Evolutionary conservation across 30 jellyfish, hydroid and myxozoan species (phyloP), one percentile per base, ranked within the genome.

Genomic region (Chironex yamaguchii): DNA sequence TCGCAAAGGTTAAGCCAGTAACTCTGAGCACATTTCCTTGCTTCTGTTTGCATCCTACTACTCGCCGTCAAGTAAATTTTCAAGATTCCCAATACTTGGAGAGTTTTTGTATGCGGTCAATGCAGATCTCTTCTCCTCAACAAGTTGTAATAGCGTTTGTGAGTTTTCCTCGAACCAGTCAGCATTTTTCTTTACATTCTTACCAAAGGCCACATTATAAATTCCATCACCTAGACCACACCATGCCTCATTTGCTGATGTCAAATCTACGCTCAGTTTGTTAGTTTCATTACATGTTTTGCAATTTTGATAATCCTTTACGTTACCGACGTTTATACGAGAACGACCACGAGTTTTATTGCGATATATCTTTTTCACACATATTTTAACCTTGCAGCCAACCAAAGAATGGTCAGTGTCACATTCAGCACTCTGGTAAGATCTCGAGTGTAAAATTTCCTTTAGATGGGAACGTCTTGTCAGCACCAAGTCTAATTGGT

Each of bases 381-480:
- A 71, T 14, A 36, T 34, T 36, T 36, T 13, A 36, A 34, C 14
- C 85, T 36, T 71, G 76, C 76, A 36, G 29, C 85, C 66, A 3
- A 71, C 72, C 26, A 71, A 49, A 42, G 71, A 22, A 36, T 71
- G 85, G 76, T 71, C 85, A 36, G 76, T 35, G 53, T 71, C 85
- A 36, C 85, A 71, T 11, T 71, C 72, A 71, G 71, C 85, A 36
- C 85, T 71, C 76, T 71, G 85, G 28, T 33, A 71, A 29, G 85
- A 22, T 71, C 35, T 71, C 30, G 85, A 36, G 76, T 71, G 85
- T 2, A 13, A 49, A 17, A 71, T 36, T 26, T 12, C 76, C 76
- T 49, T 33, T 36, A 71, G 14, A 42, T 33, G 12, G 85, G 34
- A 11, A 2, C 73, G 49, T 71, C 85, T 36, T 34, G 36, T 71